These are phyloP conservation scores for Mycteria americana DNA, from an alignment of 2,797 vertebrate species.

Conservation along the genomic window DNA sequence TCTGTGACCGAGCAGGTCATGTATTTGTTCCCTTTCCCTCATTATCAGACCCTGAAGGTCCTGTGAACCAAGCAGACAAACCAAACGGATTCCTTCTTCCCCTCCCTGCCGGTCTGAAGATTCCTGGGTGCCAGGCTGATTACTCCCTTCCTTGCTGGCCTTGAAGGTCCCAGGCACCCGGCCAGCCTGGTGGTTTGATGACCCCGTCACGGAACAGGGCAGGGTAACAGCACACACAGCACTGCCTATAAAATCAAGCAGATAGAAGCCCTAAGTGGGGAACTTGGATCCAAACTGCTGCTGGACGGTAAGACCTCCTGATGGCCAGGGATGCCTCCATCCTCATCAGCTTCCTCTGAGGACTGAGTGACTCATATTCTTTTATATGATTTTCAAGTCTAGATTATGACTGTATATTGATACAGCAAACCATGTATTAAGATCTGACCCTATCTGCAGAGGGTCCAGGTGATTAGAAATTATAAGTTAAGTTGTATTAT, in stretches of 20 bases:
- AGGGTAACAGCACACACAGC: neutral
- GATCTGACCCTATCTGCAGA: neutral
- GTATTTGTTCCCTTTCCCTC: neutral
- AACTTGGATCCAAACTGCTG: neutral
- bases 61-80: neutral
- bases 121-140: neutral
- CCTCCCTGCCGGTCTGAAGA: neutral
- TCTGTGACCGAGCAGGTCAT: accelerated
- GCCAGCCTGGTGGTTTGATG: accelerated
- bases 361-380: neutral
- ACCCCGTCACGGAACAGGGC: neutral
- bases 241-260: neutral
- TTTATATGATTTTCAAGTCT: neutral
- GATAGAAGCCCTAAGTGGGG: neutral
- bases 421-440: neutral
- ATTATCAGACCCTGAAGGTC: neutral
- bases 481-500: neutral
- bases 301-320: neutral
- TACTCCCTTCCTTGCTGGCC: neutral
- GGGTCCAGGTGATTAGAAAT: neutral
- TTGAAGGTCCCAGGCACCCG: neutral
- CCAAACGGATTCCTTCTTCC: neutral
- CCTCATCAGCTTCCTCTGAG: neutral
- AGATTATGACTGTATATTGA: too few species aligned
- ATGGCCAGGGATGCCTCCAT: neutral